Percentiles rank a stretch among this genome's conserved stretches.
Conservation (phyloP, 2,888 invertebrate genomes). For the Drosophila suboccidentalis region DNA sequence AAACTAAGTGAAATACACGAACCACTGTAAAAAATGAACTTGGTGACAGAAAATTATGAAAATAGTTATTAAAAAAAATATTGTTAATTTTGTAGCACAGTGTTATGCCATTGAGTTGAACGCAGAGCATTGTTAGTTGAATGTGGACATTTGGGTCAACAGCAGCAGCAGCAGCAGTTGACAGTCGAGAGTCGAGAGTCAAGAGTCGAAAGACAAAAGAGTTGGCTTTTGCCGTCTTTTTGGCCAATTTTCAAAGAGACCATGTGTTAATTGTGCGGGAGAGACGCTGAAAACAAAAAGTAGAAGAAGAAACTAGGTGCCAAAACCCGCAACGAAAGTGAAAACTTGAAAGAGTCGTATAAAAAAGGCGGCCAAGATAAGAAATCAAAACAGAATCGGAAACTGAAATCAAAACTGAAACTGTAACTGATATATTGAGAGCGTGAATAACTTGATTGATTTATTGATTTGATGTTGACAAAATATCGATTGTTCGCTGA, state of each 20-base stretch:
- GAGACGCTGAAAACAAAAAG: conserved; percentile 12
- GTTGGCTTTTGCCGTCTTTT: conserved; percentile 17
- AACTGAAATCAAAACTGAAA: conserved; percentile 11
- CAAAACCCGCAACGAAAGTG: conserved; percentile 46
- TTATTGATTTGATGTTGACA: conserved; percentile 22
- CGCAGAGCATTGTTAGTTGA: conserved; percentile 39
- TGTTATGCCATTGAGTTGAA: conserved; percentile 28
- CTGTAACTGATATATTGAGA: conserved; percentile 15
- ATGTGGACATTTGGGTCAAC: conserved; percentile 66
- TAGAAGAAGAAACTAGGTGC: conserved; percentile 17
- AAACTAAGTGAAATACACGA: background rate
- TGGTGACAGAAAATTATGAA: background rate
- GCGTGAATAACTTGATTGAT: conserved; percentile 34
- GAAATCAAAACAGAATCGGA: conserved; percentile 11
- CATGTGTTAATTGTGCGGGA: conserved; percentile 44
- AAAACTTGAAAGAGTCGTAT: conserved; percentile 32
- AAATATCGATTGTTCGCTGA: conserved; percentile 23
- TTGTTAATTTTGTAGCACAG: conserved; percentile 27
- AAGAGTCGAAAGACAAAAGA: conserved; percentile 21
- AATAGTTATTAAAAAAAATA: background rate
- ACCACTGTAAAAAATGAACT: background rate
- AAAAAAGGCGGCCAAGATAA: conserved; percentile 3
- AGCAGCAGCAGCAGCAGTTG: conserved; percentile 14
- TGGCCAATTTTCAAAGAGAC: conserved; percentile 42
- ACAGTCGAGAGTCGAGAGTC: conserved; percentile 33